phyloP scores from a whole-genome alignment of 2,797 vertebrate species.

The Sus cebifrons region DNA sequence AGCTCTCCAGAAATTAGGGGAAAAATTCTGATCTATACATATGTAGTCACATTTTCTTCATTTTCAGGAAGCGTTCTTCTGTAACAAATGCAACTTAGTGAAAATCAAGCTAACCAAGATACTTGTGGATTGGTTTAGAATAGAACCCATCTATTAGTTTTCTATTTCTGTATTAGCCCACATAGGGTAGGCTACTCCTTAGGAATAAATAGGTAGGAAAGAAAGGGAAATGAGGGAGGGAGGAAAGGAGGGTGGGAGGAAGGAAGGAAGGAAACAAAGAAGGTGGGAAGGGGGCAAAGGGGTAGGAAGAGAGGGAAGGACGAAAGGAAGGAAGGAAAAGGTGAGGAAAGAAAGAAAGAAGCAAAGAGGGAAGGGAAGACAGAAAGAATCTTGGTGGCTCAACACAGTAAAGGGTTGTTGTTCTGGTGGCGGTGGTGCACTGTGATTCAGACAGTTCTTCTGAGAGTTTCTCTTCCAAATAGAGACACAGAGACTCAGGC shows the following conservation, averaged over 20 bases:
- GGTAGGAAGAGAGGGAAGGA: not conserved
- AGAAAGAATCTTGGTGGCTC: not conserved
- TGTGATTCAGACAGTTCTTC: not conserved
- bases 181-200: not conserved
- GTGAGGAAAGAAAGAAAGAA: not conserved
- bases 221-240: not conserved
- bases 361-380: not conserved
- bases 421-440: not conserved
- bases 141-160: not conserved
- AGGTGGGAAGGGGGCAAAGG: too few species aligned
- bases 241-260: not conserved
- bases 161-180: not conserved
- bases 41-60: constrained; percentile 5
- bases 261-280: not conserved
- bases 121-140: constrained; percentile 15
- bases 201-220: not conserved
- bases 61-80: constrained; percentile 18
- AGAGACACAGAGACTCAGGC: not conserved
- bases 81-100: not conserved
- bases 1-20: not conserved
- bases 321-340: not conserved
- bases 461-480: not conserved
- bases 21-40: not conserved
- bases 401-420: not conserved
- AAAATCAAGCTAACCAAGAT: constrained; percentile 5